Evolutionary conservation across 1,140 invertebrate genomes (phyloP).

Genomic region (Oncopeltus fasciatus): DNA sequence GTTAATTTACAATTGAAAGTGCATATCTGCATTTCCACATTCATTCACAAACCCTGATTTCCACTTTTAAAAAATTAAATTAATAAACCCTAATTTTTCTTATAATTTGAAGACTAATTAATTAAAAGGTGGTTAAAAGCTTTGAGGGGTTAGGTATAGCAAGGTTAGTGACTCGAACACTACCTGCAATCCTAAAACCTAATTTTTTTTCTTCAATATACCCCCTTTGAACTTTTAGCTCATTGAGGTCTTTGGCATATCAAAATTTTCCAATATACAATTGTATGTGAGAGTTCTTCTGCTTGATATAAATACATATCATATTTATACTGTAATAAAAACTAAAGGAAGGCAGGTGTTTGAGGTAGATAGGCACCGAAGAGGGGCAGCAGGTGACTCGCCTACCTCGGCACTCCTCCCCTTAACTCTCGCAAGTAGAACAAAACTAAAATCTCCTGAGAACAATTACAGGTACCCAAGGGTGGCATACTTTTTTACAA

Average conservation of each 20-base stretch:
- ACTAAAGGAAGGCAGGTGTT: background rate
- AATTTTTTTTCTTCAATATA: background rate
- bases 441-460: background rate
- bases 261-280: constrained; percentile 12
- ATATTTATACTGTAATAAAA: too few species aligned
- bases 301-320: too few species aligned
- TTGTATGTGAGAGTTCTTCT: constrained; percentile 12
- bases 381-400: background rate
- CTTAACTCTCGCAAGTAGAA: background rate
- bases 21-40: too few species aligned
- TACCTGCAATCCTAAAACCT: too few species aligned
- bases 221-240: constrained; percentile 7
- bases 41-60: too few species aligned
- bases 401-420: constrained; percentile 3
- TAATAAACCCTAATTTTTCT: too few species aligned
- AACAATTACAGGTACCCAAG: constrained; percentile 65
- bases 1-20: too few species aligned
- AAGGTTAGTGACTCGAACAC: too few species aligned
- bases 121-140: too few species aligned
- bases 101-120: too few species aligned
- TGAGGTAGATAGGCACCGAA: background rate
- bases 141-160: too few species aligned
- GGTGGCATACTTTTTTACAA: constrained; percentile 80
- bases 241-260: constrained; percentile 16
- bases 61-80: too few species aligned